Conservation (phyloP, 2,888 invertebrate species). For the Euproctis similis region DNA sequence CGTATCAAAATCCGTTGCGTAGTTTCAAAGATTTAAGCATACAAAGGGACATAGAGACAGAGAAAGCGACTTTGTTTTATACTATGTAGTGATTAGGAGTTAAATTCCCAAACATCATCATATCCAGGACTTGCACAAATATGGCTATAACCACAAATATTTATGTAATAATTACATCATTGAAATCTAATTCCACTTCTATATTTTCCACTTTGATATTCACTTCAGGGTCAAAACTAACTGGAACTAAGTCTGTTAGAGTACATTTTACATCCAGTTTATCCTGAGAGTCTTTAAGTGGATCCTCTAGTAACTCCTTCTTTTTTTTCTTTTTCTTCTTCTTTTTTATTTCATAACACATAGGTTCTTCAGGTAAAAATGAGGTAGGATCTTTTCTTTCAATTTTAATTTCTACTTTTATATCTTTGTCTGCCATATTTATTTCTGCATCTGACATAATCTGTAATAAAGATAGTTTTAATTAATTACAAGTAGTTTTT, state of each 20-base stretch:
- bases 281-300: slow-evolving; percentile 53
- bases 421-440: slow-evolving; percentile 17
- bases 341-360: slow-evolving; percentile 59
- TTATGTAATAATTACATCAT: slow-evolving; percentile 54
- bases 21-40: too few species aligned
- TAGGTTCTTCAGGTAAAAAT: slow-evolving; percentile 58
- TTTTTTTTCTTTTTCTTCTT: slow-evolving; percentile 63
- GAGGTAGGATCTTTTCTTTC: slow-evolving; percentile 53
- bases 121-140: too few species aligned
- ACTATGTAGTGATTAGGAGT: too few species aligned
- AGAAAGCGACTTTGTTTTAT: too few species aligned
- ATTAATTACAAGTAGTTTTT: too few species aligned
- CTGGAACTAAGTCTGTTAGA: slow-evolving; percentile 16
- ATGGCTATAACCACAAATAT: too few species aligned
- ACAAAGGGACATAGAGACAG: too few species aligned
- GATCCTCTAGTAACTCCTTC: slow-evolving; percentile 42
- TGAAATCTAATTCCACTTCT: slow-evolving; percentile 62
- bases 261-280: slow-evolving; percentile 13
- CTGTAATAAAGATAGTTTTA: too few species aligned
- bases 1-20: too few species aligned
- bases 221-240: slow-evolving; percentile 50
- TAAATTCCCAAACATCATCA: too few species aligned
- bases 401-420: slow-evolving; percentile 9
- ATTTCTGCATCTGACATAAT: too few species aligned
- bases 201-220: slow-evolving; percentile 65